Percentiles rank a stretch among this genome's conserved stretches.
These are phyloP conservation scores for Drosophila imparisetae DNA, from an alignment of 2,888 invertebrate species.

Conservation along the genomic window DNA sequence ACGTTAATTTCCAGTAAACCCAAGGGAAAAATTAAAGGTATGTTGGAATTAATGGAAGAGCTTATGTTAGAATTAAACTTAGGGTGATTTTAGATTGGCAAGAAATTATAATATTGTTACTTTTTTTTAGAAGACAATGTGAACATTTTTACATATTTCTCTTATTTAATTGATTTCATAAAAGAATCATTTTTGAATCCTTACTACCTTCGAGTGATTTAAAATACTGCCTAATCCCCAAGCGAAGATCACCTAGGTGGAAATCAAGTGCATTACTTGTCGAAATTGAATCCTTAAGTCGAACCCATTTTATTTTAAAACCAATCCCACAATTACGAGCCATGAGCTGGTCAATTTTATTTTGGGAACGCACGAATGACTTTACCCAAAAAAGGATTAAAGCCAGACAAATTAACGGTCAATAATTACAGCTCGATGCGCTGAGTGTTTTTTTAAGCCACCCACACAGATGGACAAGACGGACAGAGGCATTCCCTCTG, in stretches of 20 bases:
- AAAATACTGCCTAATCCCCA: slow-evolving; percentile 51
- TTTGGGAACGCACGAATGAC: slow-evolving; percentile 59
- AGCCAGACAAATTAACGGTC: slow-evolving; percentile 60
- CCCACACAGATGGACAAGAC: slow-evolving; percentile 60
- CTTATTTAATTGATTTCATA: not conserved
- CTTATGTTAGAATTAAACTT: not conserved
- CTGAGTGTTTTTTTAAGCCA: slow-evolving; percentile 70
- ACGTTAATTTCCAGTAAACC: not conserved
- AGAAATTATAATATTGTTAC: not conserved
- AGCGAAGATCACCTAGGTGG: slow-evolving; percentile 35
- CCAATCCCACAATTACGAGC: slow-evolving; percentile 50
- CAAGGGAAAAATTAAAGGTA: not conserved
- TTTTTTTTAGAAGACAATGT: not conserved
- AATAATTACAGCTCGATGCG: slow-evolving; percentile 47
- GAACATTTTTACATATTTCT: not conserved
- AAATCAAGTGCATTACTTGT: slow-evolving; percentile 71
- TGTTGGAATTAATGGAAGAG: not conserved
- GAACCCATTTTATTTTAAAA: slow-evolving; percentile 20
- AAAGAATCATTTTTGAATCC: not conserved
- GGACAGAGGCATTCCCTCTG: slow-evolving; percentile 17
- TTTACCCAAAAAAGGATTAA: slow-evolving; percentile 69
- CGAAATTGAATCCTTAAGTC: slow-evolving; percentile 63
- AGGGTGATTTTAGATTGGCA: not conserved
- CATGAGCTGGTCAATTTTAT: slow-evolving; percentile 56
- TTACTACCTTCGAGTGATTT: slow-evolving; percentile 4